phyloP scores from a whole-genome alignment of 2,113 vertebrate genomes.

The Vulpes lagopus region DNA sequence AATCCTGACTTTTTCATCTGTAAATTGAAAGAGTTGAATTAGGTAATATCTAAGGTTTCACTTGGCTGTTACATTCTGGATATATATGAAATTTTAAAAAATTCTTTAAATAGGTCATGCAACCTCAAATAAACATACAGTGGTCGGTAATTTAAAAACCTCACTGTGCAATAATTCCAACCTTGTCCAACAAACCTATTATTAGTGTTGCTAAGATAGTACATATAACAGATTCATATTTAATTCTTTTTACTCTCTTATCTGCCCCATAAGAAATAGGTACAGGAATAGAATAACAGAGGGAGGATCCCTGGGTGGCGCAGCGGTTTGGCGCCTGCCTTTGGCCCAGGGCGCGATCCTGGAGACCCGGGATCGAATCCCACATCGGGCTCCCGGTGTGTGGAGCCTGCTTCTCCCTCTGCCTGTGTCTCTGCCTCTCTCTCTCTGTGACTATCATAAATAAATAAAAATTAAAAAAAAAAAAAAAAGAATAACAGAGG shows the following conservation, averaged over 20 bases:
- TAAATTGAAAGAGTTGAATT: neutral
- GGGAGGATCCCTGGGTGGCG: no score
- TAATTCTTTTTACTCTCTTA: constrained; percentile 36
- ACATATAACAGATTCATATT: constrained; percentile 7
- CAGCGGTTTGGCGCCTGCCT: no score
- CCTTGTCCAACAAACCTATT: neutral
- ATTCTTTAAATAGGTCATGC: constrained; percentile 18
- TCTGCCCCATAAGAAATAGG: neutral
- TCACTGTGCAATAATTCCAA: neutral
- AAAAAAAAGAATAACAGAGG: neutral
- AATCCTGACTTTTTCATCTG: neutral
- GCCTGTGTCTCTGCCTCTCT: no score
- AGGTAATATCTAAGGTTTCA: neutral
- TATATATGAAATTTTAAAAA: neutral
- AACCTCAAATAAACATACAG: neutral
- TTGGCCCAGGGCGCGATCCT: no score
- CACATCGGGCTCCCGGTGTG: no score
- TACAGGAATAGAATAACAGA: neutral
- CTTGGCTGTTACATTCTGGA: neutral
- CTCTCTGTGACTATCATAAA: no score
- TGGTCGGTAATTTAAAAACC: constrained; percentile 1
- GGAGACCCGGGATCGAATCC: no score
- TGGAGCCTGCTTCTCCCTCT: no score
- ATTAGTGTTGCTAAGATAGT: neutral
- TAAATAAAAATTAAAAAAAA: no score